Percentiles rank a stretch among this genome's conserved stretches.
Conservation (phyloP, 2,113 vertebrate species). For the Pterocles burchelli region DNA sequence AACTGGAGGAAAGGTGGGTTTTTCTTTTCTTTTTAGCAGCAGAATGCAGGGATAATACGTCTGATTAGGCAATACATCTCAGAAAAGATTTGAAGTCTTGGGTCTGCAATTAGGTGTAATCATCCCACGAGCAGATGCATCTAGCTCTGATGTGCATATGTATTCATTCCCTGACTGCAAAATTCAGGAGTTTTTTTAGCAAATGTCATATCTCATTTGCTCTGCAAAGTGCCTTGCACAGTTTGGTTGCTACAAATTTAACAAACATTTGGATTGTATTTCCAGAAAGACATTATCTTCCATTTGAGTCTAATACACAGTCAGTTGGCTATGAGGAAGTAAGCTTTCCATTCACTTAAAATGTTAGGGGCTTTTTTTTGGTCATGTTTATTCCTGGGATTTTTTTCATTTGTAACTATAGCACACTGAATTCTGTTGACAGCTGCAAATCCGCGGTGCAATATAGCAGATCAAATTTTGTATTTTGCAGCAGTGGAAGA, state of each 20-base stretch:
- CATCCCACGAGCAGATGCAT: background rate
- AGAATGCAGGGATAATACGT: background rate
- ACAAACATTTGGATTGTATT: background rate
- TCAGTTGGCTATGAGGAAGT: background rate
- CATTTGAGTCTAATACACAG: background rate
- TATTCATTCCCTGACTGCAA: background rate
- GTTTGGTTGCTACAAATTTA: background rate
- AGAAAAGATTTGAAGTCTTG: background rate
- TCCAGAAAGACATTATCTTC: background rate
- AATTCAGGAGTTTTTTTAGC: fast-evolving
- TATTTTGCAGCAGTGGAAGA: background rate
- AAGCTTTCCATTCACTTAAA: background rate
- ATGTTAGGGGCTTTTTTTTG: fast-evolving
- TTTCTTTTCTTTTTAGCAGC: background rate
- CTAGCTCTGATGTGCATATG: background rate
- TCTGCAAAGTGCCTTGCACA: background rate
- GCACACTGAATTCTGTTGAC: background rate
- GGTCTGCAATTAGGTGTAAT: background rate
- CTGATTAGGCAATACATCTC: background rate
- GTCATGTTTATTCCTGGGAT: background rate
- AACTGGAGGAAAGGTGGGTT: background rate
- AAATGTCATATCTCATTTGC: background rate
- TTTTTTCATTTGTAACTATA: background rate
- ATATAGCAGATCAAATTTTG: background rate
- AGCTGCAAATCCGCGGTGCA: background rate